phyloP scores from a whole-genome alignment of 1,140 invertebrate species.

The Drosophila chauvacae region DNA sequence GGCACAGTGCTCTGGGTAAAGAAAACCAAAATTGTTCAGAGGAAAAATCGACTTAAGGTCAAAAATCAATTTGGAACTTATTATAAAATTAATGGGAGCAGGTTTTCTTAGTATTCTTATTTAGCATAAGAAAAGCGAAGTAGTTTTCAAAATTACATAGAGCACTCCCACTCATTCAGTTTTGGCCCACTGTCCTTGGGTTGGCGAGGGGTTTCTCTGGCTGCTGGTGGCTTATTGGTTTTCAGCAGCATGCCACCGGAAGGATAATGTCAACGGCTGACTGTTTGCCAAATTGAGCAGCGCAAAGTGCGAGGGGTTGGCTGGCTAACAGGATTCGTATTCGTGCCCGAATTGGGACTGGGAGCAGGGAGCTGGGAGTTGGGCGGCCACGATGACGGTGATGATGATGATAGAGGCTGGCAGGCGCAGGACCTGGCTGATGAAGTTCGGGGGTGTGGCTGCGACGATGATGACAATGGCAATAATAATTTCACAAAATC shows the following conservation, averaged over 20 bases:
- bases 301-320: conserved; percentile 73
- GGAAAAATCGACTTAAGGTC: too few species aligned
- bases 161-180: not conserved
- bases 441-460: conserved; percentile 18
- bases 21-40: not conserved
- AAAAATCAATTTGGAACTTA: not conserved
- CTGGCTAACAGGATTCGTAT: conserved; percentile 36
- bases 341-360: conserved; percentile 40
- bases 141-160: not conserved
- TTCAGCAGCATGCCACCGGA: conserved; percentile 67
- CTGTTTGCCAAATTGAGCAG: conserved; percentile 82
- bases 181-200: conserved; percentile 13
- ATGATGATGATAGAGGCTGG: conserved; percentile 10
- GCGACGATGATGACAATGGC: conserved; percentile 73
- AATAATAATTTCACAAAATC: conserved; percentile 83
- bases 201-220: conserved; percentile 43
- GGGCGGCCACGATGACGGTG: conserved; percentile 11
- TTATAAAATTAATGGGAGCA: not conserved
- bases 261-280: conserved; percentile 81
- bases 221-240: conserved; percentile 81
- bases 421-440: conserved; percentile 1
- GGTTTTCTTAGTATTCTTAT: not conserved
- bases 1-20: conserved; percentile 12
- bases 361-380: conserved; percentile 44
- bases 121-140: too few species aligned